These are phyloP conservation scores for Alosa sapidissima DNA, from an alignment of 2,797 vertebrate genomes.

Conservation along the genomic window DNA sequence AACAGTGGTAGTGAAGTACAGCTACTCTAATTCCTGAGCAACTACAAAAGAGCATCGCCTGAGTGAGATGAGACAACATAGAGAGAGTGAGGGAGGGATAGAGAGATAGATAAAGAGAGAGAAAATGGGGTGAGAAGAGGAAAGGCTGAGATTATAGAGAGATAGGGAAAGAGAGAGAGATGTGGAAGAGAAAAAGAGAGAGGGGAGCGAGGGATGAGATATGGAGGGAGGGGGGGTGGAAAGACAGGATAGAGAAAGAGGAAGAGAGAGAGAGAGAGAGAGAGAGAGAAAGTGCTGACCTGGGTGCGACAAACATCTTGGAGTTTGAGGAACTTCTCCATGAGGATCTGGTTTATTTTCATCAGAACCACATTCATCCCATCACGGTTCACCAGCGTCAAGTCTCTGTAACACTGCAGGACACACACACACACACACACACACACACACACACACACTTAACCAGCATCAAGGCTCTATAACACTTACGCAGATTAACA, in stretches of 20 bases:
- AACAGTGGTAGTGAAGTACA: too few species aligned
- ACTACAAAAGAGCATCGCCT: too few species aligned
- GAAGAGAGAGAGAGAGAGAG: neutral
- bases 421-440: neutral
- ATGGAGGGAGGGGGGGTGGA: too few species aligned
- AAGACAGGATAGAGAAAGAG: neutral
- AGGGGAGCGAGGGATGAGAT: neutral
- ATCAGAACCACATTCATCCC: conserved; percentile 90
- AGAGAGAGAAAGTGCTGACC: conserved; percentile 57
- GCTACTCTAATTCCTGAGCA: too few species aligned
- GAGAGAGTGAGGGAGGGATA: neutral
- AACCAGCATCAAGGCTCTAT: conserved; percentile 88
- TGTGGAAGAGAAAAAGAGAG: conserved; percentile 36
- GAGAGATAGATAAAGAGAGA: neutral
- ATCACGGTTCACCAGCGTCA: conserved; percentile 88
- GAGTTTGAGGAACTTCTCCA: conserved; percentile 96
- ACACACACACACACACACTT: neutral
- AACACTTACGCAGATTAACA: conserved; percentile 74
- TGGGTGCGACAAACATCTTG: conserved; percentile 85
- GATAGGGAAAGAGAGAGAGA: conserved; percentile 48
- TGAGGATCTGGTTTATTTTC: conserved; percentile 95
- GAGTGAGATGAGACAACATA: neutral
- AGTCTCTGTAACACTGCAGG: conserved; percentile 87
- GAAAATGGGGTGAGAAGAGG: neutral
- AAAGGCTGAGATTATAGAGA: neutral